These are phyloP conservation scores for Serinus canaria DNA, from an alignment of 2,113 vertebrate species.

Conservation along the genomic window DNA sequence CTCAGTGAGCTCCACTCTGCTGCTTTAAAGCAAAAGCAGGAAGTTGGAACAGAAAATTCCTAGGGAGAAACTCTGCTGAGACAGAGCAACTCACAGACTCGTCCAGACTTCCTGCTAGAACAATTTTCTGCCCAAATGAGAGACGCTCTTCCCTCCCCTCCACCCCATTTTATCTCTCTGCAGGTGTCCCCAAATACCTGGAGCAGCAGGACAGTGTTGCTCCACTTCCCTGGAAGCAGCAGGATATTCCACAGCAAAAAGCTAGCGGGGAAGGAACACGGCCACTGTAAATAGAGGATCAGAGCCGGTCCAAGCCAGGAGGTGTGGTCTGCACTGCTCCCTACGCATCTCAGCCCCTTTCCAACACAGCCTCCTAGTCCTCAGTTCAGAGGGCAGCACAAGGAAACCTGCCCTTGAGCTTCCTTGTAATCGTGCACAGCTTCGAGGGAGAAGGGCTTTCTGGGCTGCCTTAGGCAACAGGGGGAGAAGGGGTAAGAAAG, in stretches of 20 bases:
- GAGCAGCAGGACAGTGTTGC: background rate
- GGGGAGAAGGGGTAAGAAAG: background rate
- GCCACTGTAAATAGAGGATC: background rate
- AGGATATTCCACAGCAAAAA: background rate
- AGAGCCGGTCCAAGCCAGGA: constrained; percentile 1
- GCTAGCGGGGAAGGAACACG: background rate
- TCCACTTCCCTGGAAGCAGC: background rate
- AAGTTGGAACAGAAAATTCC: background rate
- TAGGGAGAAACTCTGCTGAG: background rate
- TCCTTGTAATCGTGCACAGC: background rate
- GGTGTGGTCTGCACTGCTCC: constrained; percentile 36
- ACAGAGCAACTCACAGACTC: background rate
- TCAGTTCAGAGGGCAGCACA: background rate
- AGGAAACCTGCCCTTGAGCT: background rate
- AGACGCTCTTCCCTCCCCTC: background rate
- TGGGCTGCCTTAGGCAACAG: background rate
- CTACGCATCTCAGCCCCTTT: background rate
- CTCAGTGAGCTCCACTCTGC: background rate
- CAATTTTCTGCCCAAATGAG: background rate
- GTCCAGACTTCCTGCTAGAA: background rate
- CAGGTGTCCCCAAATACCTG: background rate
- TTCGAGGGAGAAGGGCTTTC: background rate
- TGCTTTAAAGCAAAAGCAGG: constrained; percentile 24
- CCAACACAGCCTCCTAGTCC: background rate
- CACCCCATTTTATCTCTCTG: background rate